Evolutionary conservation across 53 echinoderm and acorn worm species (phyloP).

Genomic region (Holothuria scabra): DNA sequence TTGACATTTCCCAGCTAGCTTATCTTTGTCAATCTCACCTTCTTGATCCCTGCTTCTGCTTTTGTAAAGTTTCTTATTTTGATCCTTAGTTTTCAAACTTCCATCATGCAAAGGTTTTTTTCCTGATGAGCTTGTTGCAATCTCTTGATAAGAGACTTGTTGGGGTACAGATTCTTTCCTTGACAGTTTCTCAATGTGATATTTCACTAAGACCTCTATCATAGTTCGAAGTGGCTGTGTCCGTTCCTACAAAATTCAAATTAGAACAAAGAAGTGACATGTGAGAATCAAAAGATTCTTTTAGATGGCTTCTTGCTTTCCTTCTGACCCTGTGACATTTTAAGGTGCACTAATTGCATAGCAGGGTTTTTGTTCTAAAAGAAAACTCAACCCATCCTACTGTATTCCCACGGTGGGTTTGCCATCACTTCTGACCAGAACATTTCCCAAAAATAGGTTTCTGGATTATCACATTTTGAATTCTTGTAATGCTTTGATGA

Average conservation of each 20-base stretch:
- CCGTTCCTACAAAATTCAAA: conserved; percentile 64
- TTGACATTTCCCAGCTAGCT: too few relatives aligned
- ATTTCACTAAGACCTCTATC: conserved; percentile 92
- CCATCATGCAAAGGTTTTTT: conserved; percentile 19
- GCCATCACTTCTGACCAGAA: too few relatives aligned
- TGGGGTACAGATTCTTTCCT: conserved; percentile 36
- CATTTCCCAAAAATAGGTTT: too few relatives aligned
- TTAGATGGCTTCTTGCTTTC: too few relatives aligned
- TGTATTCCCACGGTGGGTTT: too few relatives aligned
- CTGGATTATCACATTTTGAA: too few relatives aligned
- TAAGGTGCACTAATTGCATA: too few relatives aligned
- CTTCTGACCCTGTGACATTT: too few relatives aligned
- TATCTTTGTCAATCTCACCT: not conserved
- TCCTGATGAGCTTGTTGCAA: conserved; percentile 8
- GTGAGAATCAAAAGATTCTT: too few relatives aligned
- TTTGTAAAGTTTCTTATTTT: conserved; percentile 22
- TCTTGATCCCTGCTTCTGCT: not conserved
- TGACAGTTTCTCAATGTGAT: conserved; percentile 62
- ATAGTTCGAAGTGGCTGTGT: conserved; percentile 82
- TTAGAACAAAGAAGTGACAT: not conserved
- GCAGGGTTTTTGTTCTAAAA: too few relatives aligned
- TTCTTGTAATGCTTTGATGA: too few relatives aligned
- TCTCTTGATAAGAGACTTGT: conserved; percentile 43
- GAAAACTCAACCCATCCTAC: too few relatives aligned
- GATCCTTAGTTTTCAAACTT: not conserved